Percentiles rank a stretch among this genome's conserved stretches.
Evolutionary conservation across 2,113 vertebrate genomes (phyloP).

Genomic region (Elephas maximus): DNA sequence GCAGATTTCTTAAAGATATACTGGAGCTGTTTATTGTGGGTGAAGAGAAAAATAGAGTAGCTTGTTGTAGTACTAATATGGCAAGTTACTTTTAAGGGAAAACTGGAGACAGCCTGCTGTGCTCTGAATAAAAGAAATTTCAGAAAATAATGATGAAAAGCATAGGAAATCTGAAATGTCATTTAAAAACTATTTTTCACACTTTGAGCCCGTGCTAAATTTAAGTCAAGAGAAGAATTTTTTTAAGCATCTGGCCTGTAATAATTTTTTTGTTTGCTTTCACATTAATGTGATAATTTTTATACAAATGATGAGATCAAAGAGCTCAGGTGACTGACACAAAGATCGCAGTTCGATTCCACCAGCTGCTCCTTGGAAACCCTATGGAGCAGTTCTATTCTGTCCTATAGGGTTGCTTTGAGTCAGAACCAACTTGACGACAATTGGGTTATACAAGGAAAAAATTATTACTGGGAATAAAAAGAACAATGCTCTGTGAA

Average conservation of each 20-base stretch:
- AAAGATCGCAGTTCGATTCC: too few species aligned
- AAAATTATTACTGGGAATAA: slow-evolving; percentile 45
- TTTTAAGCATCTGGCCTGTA: neutral
- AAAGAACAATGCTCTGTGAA: neutral
- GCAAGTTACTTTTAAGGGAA: neutral
- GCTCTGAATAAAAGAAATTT: neutral
- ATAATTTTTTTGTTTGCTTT: neutral
- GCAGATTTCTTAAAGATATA: neutral
- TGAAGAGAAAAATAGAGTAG: neutral
- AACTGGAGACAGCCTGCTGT: fast-evolving
- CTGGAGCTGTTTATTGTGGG: neutral
- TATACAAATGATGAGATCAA: neutral
- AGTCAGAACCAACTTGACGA: too few species aligned
- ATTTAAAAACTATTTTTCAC: neutral
- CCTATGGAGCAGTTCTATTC: too few species aligned
- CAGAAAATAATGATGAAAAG: neutral
- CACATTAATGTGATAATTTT: neutral
- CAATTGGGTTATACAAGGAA: neutral
- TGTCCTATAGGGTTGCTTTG: too few species aligned
- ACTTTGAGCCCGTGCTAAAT: neutral
- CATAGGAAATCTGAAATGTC: neutral
- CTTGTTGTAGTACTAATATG: neutral
- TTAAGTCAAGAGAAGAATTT: neutral
- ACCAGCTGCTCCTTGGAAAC: too few species aligned
- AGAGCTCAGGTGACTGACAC: neutral